Evolutionary conservation across 1,140 invertebrate genomes (phyloP), one percentile per base, ranked within the genome.

Genomic region (Globodera rostochiensis): DNA sequence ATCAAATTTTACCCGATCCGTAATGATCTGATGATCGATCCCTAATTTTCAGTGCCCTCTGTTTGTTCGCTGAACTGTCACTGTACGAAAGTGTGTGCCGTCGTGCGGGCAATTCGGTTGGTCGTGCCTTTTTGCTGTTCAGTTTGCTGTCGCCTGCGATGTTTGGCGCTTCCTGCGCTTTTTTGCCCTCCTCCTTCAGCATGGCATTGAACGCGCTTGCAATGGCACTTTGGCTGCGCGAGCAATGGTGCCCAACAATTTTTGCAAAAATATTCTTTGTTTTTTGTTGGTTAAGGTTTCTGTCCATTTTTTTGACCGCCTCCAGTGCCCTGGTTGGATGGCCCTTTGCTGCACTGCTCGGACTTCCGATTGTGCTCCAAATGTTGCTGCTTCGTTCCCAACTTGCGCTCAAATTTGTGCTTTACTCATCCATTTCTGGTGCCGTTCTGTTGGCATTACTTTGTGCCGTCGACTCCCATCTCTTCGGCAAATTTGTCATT

Each of bases 181-280:
- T 95, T 91, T 91, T 99, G 57, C 97, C 97, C 0, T 97, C 95
- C 2, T 94, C 94, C 7, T 99, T 98, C 92, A 95, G 95, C 71
- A 95, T 96, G 93, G 94, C 93, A 85, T 86, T 96, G 66, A 95
- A 96, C 73, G 93, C 98, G 81, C 93, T 96, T 90, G 91, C 94
- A 13, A 94, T 94, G 19, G 95, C 95, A 3, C 91, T 94, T 15
- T 95, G 84, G 79, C 78, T 90, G 8, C 76, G 77, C 19, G 80
- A 88, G 73, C 36, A 80, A 50, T 87, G 83, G 83, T 89, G 25
- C 25, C 3, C 36, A 36, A 36, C 25, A 36, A 36, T 36, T 36
- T 36, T 36, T 36, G 36, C 36, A 36, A 36, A 36, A 36, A 36
- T 36, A 36, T 36, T 25, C 25, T 25, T 36, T 36, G 25, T 36